Conservation (phyloP, 1,140 invertebrate species). For the Orchesella cincta region DNA sequence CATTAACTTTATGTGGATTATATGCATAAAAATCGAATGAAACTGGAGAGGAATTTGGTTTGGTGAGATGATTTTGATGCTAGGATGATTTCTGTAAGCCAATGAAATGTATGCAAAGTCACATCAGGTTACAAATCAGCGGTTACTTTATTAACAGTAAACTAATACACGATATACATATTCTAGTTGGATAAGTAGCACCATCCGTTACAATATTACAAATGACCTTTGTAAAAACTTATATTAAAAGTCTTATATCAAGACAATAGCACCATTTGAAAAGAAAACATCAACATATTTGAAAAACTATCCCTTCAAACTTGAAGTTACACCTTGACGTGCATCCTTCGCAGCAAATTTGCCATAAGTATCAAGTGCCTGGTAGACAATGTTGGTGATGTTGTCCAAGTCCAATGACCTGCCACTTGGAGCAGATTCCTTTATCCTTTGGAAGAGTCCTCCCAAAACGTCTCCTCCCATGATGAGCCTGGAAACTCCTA, state of each 20-base stretch:
- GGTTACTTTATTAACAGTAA: no score
- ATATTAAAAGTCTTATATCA: slow-evolving; percentile 8
- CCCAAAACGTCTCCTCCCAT: slow-evolving; percentile 27
- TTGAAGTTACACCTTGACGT: not conserved
- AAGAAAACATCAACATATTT: not conserved
- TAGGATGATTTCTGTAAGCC: no score
- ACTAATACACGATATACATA: no score
- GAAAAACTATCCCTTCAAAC: not conserved
- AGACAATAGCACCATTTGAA: slow-evolving; percentile 22
- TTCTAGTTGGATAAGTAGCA: slow-evolving; percentile 9
- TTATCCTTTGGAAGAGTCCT: slow-evolving; percentile 33
- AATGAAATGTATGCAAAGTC: no score
- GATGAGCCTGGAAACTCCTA: slow-evolving; percentile 38
- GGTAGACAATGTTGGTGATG: slow-evolving; percentile 45
- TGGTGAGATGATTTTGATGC: no score
- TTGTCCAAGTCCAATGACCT: slow-evolving; percentile 44
- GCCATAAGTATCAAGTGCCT: slow-evolving; percentile 45
- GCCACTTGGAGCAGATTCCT: slow-evolving; percentile 27
- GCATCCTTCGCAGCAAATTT: slow-evolving; percentile 37
- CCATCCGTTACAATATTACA: not conserved
- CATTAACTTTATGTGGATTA: no score
- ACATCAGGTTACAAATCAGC: no score
- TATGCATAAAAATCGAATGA: no score
- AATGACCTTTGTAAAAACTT: not conserved
- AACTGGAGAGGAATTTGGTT: no score